phyloP scores from a whole-genome alignment of 2,888 invertebrate species.

The Sphaerophoria rueppellii region DNA sequence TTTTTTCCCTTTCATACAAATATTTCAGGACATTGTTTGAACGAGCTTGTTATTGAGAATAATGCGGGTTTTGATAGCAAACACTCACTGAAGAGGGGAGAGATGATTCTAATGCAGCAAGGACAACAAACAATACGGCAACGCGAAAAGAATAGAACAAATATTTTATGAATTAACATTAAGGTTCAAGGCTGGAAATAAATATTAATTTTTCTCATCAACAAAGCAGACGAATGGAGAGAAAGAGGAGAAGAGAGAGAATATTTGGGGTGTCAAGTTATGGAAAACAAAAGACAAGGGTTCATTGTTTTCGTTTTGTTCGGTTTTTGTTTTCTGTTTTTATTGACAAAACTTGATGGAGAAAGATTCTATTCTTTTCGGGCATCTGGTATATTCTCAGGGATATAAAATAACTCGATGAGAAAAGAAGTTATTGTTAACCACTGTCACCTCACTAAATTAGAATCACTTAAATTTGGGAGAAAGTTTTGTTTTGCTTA shows the following conservation, averaged over 20 bases:
- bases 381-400: constrained; percentile 36
- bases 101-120: background rate
- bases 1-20: background rate
- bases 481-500: background rate
- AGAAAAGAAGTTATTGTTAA: constrained; percentile 22
- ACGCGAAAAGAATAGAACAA: constrained; percentile 7
- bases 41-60: constrained; percentile 60
- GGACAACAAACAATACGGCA: background rate
- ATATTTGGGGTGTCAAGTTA: constrained; percentile 12
- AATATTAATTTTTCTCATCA: constrained; percentile 54
- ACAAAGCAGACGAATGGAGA: background rate
- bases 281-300: constrained; percentile 23
- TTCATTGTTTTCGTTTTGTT: constrained; percentile 9
- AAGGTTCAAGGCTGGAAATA: constrained; percentile 34
- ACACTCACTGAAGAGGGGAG: background rate
- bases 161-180: constrained; percentile 47
- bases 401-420: background rate
- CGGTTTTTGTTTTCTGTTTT: background rate
- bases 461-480: constrained; percentile 8
- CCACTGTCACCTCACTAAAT: constrained; percentile 4
- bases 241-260: constrained; percentile 8
- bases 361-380: constrained; percentile 6
- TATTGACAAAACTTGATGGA: constrained; percentile 36
- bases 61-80: constrained; percentile 46
- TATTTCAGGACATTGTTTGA: constrained; percentile 56